These are phyloP conservation scores for Psylliodes chrysocephalus DNA, from an alignment of 2,888 invertebrate genomes.

Conservation along the genomic window DNA sequence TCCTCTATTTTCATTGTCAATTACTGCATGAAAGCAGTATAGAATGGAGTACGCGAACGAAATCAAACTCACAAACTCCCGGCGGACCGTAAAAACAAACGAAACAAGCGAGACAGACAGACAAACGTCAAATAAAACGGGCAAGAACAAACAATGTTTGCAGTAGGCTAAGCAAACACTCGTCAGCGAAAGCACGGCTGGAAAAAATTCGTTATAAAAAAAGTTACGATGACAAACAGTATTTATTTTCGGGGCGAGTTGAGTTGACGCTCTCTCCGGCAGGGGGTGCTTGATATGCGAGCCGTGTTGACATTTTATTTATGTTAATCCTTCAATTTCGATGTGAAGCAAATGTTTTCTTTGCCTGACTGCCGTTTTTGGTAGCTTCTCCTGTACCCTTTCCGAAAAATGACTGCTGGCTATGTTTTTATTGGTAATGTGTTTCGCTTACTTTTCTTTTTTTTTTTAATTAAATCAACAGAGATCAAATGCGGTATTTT, in stretches of 20 bases:
- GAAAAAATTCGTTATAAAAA: constrained; percentile 51
- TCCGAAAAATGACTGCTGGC: constrained; percentile 1
- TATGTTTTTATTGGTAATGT: constrained; percentile 19
- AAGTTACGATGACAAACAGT: constrained; percentile 53
- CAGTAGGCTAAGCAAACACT: constrained; percentile 59
- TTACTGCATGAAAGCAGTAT: constrained; percentile 46
- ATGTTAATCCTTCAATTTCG: constrained; percentile 46
- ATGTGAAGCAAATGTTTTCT: constrained; percentile 24
- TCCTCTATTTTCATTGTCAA: constrained; percentile 50
- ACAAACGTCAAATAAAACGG: constrained; percentile 4
- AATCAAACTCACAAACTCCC: constrained; percentile 58
- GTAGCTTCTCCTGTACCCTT: neutral
- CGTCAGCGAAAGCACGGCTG: constrained; percentile 58
- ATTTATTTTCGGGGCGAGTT: constrained; percentile 53
- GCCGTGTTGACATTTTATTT: constrained; percentile 52
- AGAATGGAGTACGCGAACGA: constrained; percentile 32
- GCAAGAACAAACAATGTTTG: constrained; percentile 58
- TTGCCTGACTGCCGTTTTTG: constrained; percentile 9
- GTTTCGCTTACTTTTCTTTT: neutral
- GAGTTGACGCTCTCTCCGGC: constrained; percentile 35
- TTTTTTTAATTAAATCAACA: neutral
- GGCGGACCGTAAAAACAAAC: constrained; percentile 60
- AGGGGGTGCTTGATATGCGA: constrained; percentile 47
- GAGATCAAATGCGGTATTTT: too few relatives aligned
- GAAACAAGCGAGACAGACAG: constrained; percentile 34